A percentile compares a stretch with the other conserved stretches of the same genome.
phyloP scores from a whole-genome alignment of 1,140 invertebrate species.

The Drosophila nasuta region DNA sequence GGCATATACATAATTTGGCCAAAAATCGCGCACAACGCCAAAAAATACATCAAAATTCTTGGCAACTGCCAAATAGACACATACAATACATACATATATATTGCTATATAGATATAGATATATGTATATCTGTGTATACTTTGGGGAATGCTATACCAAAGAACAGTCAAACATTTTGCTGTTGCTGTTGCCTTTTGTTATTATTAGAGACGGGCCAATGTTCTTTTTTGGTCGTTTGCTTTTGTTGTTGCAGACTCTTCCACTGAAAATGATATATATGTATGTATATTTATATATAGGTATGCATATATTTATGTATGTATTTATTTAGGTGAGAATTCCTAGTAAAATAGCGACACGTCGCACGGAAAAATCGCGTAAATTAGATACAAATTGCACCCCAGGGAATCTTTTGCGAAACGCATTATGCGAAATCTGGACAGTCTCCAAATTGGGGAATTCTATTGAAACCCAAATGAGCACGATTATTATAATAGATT shows the following conservation, averaged over 20 bases:
- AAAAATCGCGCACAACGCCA: constrained; percentile 48
- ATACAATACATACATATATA: constrained; percentile 15
- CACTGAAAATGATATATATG: constrained; percentile 28
- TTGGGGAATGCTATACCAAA: constrained; percentile 34
- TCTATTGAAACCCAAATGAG: constrained; percentile 5
- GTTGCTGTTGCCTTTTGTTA: constrained; percentile 57
- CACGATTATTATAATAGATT: not conserved
- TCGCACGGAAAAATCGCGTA: constrained; percentile 28
- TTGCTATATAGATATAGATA: constrained; percentile 1
- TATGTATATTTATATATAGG: constrained; percentile 24
- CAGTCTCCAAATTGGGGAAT: constrained; percentile 20
- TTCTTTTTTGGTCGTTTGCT: constrained; percentile 29
- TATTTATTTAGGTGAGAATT: constrained; percentile 74
- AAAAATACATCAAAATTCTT: constrained; percentile 76
- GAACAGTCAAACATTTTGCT: constrained; percentile 36
- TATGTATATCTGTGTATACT: constrained; percentile 5
- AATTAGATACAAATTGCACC: constrained; percentile 64
- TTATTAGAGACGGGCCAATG: constrained; percentile 62
- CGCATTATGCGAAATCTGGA: constrained; percentile 1
- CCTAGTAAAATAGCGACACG: constrained; percentile 64
- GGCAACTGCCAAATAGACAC: constrained; percentile 52
- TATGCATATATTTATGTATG: constrained; percentile 24
- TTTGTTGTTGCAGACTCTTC: constrained; percentile 6
- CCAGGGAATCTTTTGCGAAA: constrained; percentile 52
- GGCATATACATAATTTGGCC: constrained; percentile 43